Evolutionary conservation across 2,888 invertebrate genomes (phyloP).

Genomic region (Sinelater perroti): DNA sequence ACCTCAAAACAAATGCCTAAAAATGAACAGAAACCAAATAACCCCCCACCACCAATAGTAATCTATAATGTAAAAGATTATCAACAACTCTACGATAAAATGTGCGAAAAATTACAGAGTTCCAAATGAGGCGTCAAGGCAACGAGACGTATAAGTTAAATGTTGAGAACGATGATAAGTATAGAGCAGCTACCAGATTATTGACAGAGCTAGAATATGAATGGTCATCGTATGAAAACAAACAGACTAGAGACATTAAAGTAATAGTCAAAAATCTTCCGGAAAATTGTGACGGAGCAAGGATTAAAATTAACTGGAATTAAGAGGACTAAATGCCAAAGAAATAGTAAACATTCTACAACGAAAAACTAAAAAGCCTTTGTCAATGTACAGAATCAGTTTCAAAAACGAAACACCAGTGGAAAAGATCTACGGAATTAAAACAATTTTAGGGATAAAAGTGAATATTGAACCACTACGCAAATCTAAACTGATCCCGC

Average conservation of each 20-base stretch:
- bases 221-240: slow-evolving; percentile 5
- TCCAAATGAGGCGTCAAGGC: slow-evolving; percentile 4
- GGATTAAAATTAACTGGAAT: neutral
- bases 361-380: neutral
- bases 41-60: slow-evolving; percentile 1
- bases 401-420: neutral
- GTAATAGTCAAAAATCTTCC: slow-evolving; percentile 1
- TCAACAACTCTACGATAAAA: slow-evolving; percentile 3
- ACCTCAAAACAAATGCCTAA: neutral
- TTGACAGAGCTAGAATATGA: slow-evolving; percentile 4
- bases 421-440: neutral
- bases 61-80: slow-evolving; percentile 2
- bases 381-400: slow-evolving; percentile 1
- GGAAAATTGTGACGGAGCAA: neutral
- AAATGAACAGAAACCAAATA: slow-evolving; percentile 4
- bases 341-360: neutral
- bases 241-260: neutral
- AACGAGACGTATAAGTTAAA: slow-evolving; percentile 1
- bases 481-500: neutral
- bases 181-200: neutral
- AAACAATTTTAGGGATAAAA: neutral
- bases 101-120: slow-evolving; percentile 1
- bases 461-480: neutral
- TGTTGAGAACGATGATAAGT: slow-evolving; percentile 3
- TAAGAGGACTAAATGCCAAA: neutral